Conservation (phyloP, 2,113 vertebrate species). For the Hippocampus barbouri region DNA sequence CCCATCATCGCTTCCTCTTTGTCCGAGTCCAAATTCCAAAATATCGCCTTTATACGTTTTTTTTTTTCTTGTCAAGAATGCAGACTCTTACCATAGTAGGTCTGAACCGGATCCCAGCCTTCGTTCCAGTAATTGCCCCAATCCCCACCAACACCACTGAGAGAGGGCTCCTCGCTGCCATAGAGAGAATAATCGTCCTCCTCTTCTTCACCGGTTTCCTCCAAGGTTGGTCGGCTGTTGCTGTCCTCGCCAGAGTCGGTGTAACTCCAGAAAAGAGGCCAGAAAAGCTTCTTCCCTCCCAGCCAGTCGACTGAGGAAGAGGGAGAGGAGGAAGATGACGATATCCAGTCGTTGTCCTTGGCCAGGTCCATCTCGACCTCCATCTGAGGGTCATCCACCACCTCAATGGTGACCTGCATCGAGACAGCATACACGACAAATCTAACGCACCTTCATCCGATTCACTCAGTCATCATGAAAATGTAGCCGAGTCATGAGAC, state of each 20-base stretch:
- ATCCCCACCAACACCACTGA: conserved; percentile 76
- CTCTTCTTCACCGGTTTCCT: conserved; percentile 63
- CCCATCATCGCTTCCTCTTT: conserved; percentile 3
- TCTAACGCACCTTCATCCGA: background rate
- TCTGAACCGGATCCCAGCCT: conserved; percentile 80
- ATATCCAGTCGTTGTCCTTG: conserved; percentile 79
- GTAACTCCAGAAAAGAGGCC: conserved; percentile 89
- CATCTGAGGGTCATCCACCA: conserved; percentile 82
- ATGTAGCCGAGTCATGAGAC: background rate
- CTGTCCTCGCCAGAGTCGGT: conserved; percentile 72
- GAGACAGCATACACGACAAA: background rate
- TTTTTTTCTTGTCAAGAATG: background rate
- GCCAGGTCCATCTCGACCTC: conserved; percentile 85
- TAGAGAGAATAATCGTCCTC: conserved; percentile 77
- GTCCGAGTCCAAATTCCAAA: conserved; percentile 5
- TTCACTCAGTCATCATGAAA: background rate
- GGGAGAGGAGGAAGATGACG: conserved; percentile 64
- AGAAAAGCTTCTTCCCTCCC: conserved; percentile 82
- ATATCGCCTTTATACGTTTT: background rate
- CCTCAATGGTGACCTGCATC: conserved; percentile 83
- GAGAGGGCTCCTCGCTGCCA: conserved; percentile 79
- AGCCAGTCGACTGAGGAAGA: conserved; percentile 75
- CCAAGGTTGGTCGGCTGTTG: conserved; percentile 52
- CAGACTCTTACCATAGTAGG: conserved; percentile 69
- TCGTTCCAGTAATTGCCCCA: conserved; percentile 79